These are phyloP conservation scores for Zosterops pallidus DNA, from an alignment of 2,113 vertebrate species.

Conservation along the genomic window DNA sequence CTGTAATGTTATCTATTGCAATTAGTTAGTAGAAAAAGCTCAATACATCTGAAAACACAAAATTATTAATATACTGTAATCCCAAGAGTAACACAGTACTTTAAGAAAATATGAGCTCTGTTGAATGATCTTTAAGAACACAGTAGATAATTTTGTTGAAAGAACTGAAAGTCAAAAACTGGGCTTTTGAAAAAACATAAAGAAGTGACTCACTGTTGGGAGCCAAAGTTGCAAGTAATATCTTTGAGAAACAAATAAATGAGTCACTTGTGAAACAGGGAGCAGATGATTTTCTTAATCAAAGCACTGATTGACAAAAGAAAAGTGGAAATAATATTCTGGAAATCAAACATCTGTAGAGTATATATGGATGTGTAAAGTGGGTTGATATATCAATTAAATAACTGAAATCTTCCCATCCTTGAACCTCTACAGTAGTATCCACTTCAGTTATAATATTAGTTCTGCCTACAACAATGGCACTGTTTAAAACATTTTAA, in stretches of 20 bases:
- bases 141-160: neutral
- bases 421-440: neutral
- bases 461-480: neutral
- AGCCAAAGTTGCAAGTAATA: neutral
- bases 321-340: neutral
- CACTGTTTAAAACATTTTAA: neutral
- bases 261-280: neutral
- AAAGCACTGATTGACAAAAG: neutral
- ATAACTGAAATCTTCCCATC: neutral
- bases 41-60: neutral
- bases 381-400: neutral
- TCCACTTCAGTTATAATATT: neutral
- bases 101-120: neutral
- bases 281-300: neutral
- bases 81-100: neutral
- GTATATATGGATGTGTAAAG: neutral
- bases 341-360: neutral
- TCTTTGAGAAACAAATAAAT: neutral
- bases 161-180: neutral
- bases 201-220: neutral
- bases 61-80: neutral
- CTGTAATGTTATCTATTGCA: neutral
- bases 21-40: neutral
- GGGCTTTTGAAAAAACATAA: neutral
- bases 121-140: neutral